A percentile compares a stretch with the other conserved stretches of the same genome.
These are phyloP conservation scores for Bagarius yarrelli DNA, from an alignment of 2,113 vertebrate genomes.

Conservation along the genomic window DNA sequence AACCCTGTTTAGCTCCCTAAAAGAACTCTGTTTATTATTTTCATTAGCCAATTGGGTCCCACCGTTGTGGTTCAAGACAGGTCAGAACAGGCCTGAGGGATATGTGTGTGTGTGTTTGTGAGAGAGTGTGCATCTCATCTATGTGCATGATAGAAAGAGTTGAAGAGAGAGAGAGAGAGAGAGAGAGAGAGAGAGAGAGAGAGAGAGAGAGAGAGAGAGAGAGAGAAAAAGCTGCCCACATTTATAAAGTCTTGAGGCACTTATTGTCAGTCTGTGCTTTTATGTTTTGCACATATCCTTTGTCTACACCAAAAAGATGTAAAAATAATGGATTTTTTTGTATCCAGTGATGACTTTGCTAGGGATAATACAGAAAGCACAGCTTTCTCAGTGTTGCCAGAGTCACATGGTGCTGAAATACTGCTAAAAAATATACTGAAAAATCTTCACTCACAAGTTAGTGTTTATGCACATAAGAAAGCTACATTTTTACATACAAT, in stretches of 20 bases:
- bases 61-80: constrained; percentile 39
- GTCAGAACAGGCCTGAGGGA: constrained; percentile 35
- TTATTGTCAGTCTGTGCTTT: constrained; percentile 23
- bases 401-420: constrained; percentile 24
- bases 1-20: neutral
- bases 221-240: neutral
- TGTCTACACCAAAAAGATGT: constrained; percentile 26
- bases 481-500: neutral
- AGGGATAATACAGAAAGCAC: constrained; percentile 18
- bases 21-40: neutral
- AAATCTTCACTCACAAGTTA: neutral
- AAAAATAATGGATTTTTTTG: constrained; percentile 12
- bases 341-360: constrained; percentile 15
- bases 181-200: no score
- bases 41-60: constrained; percentile 20
- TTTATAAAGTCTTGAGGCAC: neutral
- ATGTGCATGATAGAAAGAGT: neutral
- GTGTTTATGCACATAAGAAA: neutral
- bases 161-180: neutral
- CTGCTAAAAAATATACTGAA: constrained; percentile 2
- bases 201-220: neutral
- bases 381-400: constrained; percentile 31
- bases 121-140: neutral
- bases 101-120: neutral
- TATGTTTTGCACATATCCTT: constrained; percentile 13